These are phyloP conservation scores for Proctacanthus coquilletti DNA, from an alignment of 1,140 invertebrate genomes.

Conservation along the genomic window DNA sequence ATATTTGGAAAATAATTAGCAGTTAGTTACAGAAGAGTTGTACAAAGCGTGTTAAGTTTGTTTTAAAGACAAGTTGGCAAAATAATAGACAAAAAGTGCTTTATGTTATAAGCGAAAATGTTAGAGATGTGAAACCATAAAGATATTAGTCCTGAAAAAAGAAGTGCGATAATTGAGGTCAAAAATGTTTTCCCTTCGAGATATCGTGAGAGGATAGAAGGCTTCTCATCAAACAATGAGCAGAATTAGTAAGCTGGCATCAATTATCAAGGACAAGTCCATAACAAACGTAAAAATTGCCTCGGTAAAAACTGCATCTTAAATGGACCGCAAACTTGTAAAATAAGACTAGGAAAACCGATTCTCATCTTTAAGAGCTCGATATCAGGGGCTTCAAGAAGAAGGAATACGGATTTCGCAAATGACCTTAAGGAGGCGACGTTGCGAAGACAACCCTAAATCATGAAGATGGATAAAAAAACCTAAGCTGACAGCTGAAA, in stretches of 20 bases:
- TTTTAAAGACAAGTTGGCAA: neutral
- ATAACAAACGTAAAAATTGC: neutral
- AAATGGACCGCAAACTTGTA: neutral
- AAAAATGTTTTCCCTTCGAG: neutral
- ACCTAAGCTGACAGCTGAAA: neutral
- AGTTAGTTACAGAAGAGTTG: neutral
- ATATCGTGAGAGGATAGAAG: neutral
- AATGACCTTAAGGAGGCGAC: neutral
- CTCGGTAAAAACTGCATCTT: neutral
- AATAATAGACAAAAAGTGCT: no score
- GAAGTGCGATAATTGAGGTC: slow-evolving; percentile 1
- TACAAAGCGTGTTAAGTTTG: neutral
- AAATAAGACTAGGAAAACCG: neutral
- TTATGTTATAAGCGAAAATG: no score
- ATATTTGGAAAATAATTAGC: neutral
- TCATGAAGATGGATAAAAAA: neutral
- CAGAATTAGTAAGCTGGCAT: neutral
- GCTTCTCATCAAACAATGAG: neutral
- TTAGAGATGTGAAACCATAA: slow-evolving; percentile 1
- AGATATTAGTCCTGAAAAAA: slow-evolving; percentile 7
- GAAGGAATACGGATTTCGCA: neutral
- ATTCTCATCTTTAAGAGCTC: neutral
- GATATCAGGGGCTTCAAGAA: neutral
- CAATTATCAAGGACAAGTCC: neutral
- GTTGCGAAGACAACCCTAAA: neutral